A percentile compares a stretch with the other conserved stretches of the same genome.
These are phyloP conservation scores for Hetaerina titia DNA, from an alignment of 2,888 invertebrate species.

Conservation along the genomic window DNA sequence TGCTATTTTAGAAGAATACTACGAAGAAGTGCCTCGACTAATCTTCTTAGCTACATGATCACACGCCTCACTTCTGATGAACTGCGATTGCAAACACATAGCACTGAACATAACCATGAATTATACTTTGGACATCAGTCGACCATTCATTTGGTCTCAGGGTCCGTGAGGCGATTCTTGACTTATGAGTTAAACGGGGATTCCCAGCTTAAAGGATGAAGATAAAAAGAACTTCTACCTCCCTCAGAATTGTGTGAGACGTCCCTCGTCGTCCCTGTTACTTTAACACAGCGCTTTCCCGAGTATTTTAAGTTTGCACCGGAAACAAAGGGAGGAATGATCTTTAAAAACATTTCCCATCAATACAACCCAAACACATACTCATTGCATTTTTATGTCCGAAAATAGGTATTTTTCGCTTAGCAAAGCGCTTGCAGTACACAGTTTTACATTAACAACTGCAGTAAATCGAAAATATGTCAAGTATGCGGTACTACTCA, in stretches of 20 bases:
- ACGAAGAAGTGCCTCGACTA: neutral
- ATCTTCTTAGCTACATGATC: neutral
- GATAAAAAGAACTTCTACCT: neutral
- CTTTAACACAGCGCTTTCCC: no score
- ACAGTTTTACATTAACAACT: no score
- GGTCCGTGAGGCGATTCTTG: neutral
- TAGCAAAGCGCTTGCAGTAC: no score
- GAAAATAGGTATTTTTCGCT: no score
- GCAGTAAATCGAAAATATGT: no score
- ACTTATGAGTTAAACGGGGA: neutral
- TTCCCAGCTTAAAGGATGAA: neutral
- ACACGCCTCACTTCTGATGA: neutral
- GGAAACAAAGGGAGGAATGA: no score
- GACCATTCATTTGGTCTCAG: neutral
- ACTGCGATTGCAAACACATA: neutral
- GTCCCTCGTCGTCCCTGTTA: neutral
- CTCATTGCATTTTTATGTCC: no score
- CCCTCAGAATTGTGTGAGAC: neutral
- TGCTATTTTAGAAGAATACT: neutral
- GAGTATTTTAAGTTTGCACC: no score
- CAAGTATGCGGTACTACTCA: no score
- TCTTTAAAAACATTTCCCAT: no score
- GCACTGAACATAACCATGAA: neutral
- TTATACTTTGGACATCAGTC: neutral
- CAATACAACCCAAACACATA: no score